These are phyloP conservation scores for Pelodiscus sinensis DNA, from an alignment of 2,113 vertebrate genomes.

Conservation along the genomic window DNA sequence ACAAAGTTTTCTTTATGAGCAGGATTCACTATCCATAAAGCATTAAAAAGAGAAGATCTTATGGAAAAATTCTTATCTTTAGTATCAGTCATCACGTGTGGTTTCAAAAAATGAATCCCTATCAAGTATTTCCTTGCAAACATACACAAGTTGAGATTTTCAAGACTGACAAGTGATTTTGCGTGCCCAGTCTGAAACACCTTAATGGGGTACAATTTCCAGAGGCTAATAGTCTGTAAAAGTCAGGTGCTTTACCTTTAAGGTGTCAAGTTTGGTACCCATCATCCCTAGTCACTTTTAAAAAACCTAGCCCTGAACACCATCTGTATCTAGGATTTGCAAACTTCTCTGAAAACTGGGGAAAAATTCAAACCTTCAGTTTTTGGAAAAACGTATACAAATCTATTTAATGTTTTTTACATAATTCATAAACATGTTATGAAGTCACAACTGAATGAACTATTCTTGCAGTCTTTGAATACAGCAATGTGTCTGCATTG, in stretches of 20 bases:
- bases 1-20: neutral
- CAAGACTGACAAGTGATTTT: neutral
- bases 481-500: neutral
- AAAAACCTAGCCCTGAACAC: rapidly evolving
- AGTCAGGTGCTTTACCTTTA: slow-evolving; percentile 5
- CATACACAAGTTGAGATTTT: neutral
- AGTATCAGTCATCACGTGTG: neutral
- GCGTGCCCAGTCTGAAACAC: neutral
- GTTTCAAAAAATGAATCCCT: neutral
- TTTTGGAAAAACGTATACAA: neutral
- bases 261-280: rapidly evolving
- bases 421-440: neutral
- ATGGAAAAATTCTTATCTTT: neutral
- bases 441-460: neutral
- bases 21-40: neutral
- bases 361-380: neutral
- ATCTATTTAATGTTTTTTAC: neutral
- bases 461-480: neutral
- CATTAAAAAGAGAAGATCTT: slow-evolving; percentile 1
- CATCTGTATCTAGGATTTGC: neutral
- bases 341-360: neutral
- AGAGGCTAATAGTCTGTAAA: slow-evolving; percentile 32
- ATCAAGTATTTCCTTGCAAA: neutral
- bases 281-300: rapidly evolving
- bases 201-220: neutral